Evolutionary conservation across 2,888 invertebrate species (phyloP).

Genomic region (Pachymerium ferrugineum): DNA sequence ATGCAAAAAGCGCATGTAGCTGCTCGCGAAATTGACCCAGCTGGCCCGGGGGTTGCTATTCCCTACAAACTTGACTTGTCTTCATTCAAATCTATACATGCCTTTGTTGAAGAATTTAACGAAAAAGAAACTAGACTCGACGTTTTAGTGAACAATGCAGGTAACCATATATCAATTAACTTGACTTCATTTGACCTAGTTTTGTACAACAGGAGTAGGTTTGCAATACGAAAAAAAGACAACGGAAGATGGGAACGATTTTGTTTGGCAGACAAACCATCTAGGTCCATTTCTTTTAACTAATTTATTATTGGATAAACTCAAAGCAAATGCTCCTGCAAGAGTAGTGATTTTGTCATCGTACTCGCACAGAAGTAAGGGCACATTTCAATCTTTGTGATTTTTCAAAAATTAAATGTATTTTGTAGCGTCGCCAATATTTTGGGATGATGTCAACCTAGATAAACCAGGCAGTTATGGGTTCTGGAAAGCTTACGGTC

Average conservation of each 20-base stretch:
- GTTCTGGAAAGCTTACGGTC: constrained; percentile 41
- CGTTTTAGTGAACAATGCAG: constrained; percentile 30
- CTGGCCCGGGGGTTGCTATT: not conserved
- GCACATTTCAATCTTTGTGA: too few species aligned
- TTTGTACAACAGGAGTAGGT: not conserved
- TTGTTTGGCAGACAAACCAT: constrained; percentile 37
- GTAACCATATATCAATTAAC: constrained; percentile 16
- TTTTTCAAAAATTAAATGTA: too few species aligned
- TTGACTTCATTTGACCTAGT: not conserved
- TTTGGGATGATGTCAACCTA: not conserved
- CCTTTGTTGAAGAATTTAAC: not conserved
- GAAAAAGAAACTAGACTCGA: not conserved
- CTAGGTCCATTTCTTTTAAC: constrained; percentile 38
- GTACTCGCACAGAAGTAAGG: constrained; percentile 45
- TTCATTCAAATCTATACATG: not conserved
- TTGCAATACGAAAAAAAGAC: constrained; percentile 30
- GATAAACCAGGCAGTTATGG: not conserved
- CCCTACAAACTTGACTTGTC: not conserved
- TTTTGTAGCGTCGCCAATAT: too few species aligned
- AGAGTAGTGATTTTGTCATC: constrained; percentile 50
- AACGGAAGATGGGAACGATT: constrained; percentile 39
- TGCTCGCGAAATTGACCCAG: not conserved
- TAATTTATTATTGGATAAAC: constrained; percentile 35
- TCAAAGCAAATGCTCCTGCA: constrained; percentile 41
- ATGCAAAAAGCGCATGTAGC: constrained; percentile 52